Conservation (phyloP, 2,113 vertebrate species). For the Colius striatus region DNA sequence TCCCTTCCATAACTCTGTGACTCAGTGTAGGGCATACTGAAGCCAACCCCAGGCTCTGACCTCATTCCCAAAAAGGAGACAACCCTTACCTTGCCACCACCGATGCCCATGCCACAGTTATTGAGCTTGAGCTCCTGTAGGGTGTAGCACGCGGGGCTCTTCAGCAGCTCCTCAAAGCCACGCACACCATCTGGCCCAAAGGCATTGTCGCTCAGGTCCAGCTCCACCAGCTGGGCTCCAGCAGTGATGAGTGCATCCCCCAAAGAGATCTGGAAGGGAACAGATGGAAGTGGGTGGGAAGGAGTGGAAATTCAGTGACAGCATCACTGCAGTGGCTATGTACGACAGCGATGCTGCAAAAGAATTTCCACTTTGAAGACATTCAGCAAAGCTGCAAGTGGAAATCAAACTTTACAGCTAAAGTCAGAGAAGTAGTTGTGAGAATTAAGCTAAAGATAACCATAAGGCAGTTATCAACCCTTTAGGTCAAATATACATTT, state of each 20-base stretch:
- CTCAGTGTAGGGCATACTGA: background rate
- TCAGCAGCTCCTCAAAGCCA: conserved; percentile 91
- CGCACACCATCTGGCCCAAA: conserved; percentile 96
- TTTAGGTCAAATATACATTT: background rate
- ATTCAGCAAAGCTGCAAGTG: background rate
- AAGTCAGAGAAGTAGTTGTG: background rate
- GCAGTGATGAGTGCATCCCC: conserved; percentile 90
- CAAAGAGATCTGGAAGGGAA: conserved; percentile 84
- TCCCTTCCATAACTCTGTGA: background rate
- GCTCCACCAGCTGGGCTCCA: conserved; percentile 86
- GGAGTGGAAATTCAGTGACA: background rate
- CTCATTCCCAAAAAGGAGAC: background rate
- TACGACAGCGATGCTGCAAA: conserved; percentile 3
- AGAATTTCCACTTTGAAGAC: background rate
- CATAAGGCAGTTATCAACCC: background rate
- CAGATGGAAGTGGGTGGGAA: conserved; percentile 2
- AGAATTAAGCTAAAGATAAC: background rate
- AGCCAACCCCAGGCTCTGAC: background rate
- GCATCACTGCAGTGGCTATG: conserved; percentile 4
- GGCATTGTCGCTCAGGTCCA: conserved; percentile 97
- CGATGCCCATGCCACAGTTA: conserved; percentile 98
- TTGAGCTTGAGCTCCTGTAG: conserved; percentile 92
- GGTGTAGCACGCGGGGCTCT: conserved; percentile 88
- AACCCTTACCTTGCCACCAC: conserved; percentile 90
- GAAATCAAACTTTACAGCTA: background rate